Percentiles rank a stretch among this genome's conserved stretches.
phyloP scores from a whole-genome alignment of 2,113 vertebrate species.

The Turdus rufiventris region DNA sequence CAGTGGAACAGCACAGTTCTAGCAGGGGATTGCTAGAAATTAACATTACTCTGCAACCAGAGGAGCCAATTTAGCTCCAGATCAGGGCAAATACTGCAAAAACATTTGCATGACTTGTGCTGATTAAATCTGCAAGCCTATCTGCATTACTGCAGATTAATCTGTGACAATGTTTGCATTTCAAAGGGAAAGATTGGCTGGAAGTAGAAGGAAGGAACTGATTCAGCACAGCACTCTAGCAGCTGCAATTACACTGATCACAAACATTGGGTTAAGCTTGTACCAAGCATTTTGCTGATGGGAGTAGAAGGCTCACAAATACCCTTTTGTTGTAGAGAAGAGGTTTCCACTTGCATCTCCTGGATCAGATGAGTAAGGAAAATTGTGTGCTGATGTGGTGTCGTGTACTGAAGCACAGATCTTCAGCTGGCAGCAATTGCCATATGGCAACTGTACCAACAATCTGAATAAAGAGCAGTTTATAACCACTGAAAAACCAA shows the following conservation, averaged over 20 bases:
- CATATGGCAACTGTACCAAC: background rate
- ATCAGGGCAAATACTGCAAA: background rate
- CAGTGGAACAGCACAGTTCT: background rate
- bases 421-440: background rate
- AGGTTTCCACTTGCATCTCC: background rate
- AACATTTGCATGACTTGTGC: background rate
- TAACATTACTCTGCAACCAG: background rate
- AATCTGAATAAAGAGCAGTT: background rate
- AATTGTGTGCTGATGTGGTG: background rate
- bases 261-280: background rate
- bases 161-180: conserved; percentile 25
- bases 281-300: conserved; percentile 17
- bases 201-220: conserved; percentile 40
- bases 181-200: conserved; percentile 33
- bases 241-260: conserved; percentile 18
- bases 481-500: background rate
- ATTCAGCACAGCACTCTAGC: conserved; percentile 26
- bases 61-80: background rate
- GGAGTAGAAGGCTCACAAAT: background rate
- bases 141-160: conserved; percentile 2
- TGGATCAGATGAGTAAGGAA: conserved; percentile 17
- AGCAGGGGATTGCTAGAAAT: background rate
- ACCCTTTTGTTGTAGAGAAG: background rate
- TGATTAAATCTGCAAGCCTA: conserved; percentile 3
- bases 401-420: background rate